Evolutionary conservation across 1,140 invertebrate species (phyloP), one percentile per base, ranked within the genome.

Genomic region (Dinothrombium tinctorium): DNA sequence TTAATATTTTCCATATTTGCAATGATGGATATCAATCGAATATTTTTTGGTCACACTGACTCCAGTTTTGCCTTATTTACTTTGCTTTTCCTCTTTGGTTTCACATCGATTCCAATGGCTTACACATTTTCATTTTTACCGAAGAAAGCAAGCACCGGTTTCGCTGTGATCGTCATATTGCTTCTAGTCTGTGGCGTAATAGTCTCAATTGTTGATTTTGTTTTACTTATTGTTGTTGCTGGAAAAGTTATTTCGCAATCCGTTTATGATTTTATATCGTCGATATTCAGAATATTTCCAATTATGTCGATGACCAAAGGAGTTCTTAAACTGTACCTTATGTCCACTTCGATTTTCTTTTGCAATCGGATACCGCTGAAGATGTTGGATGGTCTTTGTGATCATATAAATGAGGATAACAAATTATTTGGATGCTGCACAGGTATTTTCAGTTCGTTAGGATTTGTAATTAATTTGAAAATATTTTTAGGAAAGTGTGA

Each of bases 51-150:
- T 23, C 32, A 20, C 4, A 19, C 7, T 2, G n/a, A 12, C 5
- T 25, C 3, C 9, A 9, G 19, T 20, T 14, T 12, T 25, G 12
- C 28, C 12, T 15, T 44, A 20, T 44, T 51, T n/a, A 12, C 44
- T 0, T 14, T 51, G 17, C 17, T 52, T 12, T 8, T 48, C 9
- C 11, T 46, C 1, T 45, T 41, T 39, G 51, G 51, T 12, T 48
- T 47, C 26, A 37, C 42, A 12, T 33, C 43, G 5, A 51, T 52
- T 29, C 48, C 50, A 19, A 39, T 52, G 15, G 39, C 43, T 17
- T 52, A 52, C 39, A 23, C 44, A 21, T 5, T 51, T 24, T 48
- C 50, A 15, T 44, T 41, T 33, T 4, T 45, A 3, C 38, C 40
- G 22, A 42, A 48, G 19, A 42, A 41, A 25, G 29, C 42, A 9